These are phyloP conservation scores for Hanleya hanleyi DNA, from an alignment of 2,888 invertebrate species.

Conservation along the genomic window DNA sequence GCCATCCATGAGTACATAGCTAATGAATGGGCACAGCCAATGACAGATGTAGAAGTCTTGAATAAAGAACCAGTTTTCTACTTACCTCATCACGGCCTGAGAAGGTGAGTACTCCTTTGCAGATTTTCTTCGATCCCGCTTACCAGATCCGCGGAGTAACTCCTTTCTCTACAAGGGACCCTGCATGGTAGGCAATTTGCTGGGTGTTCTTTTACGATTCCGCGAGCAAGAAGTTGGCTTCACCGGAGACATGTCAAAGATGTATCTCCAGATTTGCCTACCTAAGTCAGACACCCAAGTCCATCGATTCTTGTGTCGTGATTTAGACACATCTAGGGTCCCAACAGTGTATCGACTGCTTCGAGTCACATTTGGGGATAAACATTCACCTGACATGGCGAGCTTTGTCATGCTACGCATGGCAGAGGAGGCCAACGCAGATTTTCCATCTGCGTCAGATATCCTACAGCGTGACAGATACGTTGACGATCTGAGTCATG, in stretches of 20 bases:
- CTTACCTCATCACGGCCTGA: too few relatives aligned
- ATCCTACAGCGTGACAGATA: conserved; percentile 15
- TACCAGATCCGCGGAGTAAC: not conserved
- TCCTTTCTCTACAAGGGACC: not conserved
- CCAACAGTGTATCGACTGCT: conserved; percentile 5
- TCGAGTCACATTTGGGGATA: conserved; percentile 12
- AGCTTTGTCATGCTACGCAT: conserved; percentile 16
- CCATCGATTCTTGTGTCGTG: conserved; percentile 14
- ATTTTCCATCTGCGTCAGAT: conserved; percentile 10
- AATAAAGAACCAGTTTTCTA: too few relatives aligned
- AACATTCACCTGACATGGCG: conserved; percentile 5
- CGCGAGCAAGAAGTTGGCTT: not conserved
- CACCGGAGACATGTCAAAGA: conserved; percentile 9
- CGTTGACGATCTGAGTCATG: conserved; percentile 18
- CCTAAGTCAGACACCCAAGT: conserved; percentile 6
- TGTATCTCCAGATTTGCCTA: conserved; percentile 4
- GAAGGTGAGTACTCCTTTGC: too few relatives aligned
- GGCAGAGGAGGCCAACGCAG: not conserved
- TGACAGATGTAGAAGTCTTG: not conserved
- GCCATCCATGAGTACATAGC: not conserved
- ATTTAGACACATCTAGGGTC: conserved; percentile 1
- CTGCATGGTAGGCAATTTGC: not conserved
- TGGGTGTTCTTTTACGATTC: not conserved
- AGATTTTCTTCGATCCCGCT: too few relatives aligned
- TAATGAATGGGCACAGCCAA: not conserved